A percentile compares a stretch with the other conserved stretches of the same genome.
These are phyloP conservation scores for Perithous albicinctus DNA, from an alignment of 2,888 invertebrate genomes.

Conservation along the genomic window DNA sequence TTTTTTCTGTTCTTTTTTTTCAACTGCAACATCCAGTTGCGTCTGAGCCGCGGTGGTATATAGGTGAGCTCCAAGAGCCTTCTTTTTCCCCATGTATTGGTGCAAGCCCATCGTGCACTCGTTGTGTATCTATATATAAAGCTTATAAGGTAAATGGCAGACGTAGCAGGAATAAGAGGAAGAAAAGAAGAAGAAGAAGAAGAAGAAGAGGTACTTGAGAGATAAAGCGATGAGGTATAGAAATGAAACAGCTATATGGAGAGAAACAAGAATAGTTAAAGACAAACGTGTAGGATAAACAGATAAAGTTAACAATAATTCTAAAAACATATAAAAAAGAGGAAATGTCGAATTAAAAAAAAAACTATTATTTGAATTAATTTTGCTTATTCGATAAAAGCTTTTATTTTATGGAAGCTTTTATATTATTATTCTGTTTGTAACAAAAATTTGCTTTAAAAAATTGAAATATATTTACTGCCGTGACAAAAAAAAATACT, in stretches of 20 bases:
- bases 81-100: slow-evolving; percentile 34
- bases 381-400: too few species aligned
- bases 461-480: too few species aligned
- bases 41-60: not conserved
- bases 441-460: too few species aligned
- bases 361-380: not conserved
- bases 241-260: slow-evolving; percentile 25
- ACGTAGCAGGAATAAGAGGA: slow-evolving; percentile 25
- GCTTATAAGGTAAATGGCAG: slow-evolving; percentile 71
- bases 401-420: too few species aligned
- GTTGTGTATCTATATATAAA: slow-evolving; percentile 55
- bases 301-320: too few species aligned
- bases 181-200: slow-evolving; percentile 8
- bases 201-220: not conserved
- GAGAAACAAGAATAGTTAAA: not conserved
- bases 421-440: too few species aligned
- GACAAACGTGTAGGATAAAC: not conserved
- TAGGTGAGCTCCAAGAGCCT: slow-evolving; percentile 21
- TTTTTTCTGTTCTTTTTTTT: too few species aligned
- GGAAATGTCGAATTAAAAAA: too few species aligned
- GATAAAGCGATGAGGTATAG: slow-evolving; percentile 24
- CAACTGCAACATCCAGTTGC: slow-evolving; percentile 6
- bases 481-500: too few species aligned
- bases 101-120: slow-evolving; percentile 26
- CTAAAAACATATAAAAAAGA: too few species aligned